Percentiles rank a stretch among this genome's conserved stretches.
These are phyloP conservation scores for Clunio marinus DNA, from an alignment of 2,888 invertebrate species.

Conservation along the genomic window DNA sequence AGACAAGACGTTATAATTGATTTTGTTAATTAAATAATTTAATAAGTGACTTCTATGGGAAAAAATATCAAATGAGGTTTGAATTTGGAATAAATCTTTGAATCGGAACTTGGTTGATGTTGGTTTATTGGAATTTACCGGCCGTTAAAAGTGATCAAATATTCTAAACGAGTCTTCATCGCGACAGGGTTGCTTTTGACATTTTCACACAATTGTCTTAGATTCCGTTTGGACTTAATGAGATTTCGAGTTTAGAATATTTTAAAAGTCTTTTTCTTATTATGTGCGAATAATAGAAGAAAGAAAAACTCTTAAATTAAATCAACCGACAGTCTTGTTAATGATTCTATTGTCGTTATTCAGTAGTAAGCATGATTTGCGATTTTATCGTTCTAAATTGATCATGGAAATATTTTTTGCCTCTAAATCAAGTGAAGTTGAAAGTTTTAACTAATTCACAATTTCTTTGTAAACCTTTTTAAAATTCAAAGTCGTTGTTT, in stretches of 20 bases:
- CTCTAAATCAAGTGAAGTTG: too few relatives aligned
- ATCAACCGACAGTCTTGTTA: conserved; percentile 18
- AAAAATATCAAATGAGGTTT: conserved; percentile 8
- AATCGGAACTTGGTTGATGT: too few relatives aligned
- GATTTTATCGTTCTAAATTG: background rate
- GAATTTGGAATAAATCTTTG: background rate
- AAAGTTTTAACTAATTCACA: too few relatives aligned
- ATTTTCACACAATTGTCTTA: conserved; percentile 21
- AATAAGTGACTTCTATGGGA: background rate
- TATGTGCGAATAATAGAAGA: background rate
- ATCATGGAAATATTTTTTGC: conserved; percentile 1
- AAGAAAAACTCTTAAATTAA: background rate
- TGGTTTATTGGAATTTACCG: background rate
- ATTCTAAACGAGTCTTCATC: too few relatives aligned
- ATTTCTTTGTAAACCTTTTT: too few relatives aligned
- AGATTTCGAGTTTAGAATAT: too few relatives aligned
- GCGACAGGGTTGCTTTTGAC: background rate
- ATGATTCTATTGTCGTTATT: conserved; percentile 15
- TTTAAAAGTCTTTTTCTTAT: background rate
- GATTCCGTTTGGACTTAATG: too few relatives aligned
- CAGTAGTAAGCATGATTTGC: background rate
- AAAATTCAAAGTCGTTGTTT: too few relatives aligned
- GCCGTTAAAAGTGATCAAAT: conserved; percentile 18
- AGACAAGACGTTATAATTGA: background rate
- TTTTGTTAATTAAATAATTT: background rate